Percentiles rank a stretch among this genome's conserved stretches.
phyloP scores from a whole-genome alignment of 1,140 invertebrate species.

The Zaprionus inermis region DNA sequence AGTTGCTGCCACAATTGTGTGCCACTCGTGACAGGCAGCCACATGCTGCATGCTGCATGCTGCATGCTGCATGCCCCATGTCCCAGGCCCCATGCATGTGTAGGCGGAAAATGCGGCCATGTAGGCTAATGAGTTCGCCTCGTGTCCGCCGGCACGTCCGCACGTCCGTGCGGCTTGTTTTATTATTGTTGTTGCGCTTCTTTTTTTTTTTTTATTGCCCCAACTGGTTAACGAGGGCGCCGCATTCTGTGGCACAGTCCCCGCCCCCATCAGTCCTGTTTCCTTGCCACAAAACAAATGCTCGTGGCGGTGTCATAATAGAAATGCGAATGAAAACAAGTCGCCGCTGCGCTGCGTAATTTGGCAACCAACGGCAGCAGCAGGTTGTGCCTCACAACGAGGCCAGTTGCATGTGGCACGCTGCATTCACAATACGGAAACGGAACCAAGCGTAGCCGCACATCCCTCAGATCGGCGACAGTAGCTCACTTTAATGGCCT shows the following conservation, averaged over 20 bases:
- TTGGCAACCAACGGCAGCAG: background rate
- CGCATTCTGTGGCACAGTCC: slow-evolving; percentile 51
- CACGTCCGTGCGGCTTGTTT: slow-evolving; percentile 27
- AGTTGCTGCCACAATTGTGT: slow-evolving; percentile 54
- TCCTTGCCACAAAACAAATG: slow-evolving; percentile 28
- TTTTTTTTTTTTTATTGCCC: slow-evolving; percentile 6
- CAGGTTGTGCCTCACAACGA: slow-evolving; percentile 20
- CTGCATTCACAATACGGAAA: background rate
- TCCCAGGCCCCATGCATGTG: slow-evolving; percentile 47
- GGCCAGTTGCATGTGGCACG: background rate
- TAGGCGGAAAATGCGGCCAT: slow-evolving; percentile 78
- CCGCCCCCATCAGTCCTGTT: background rate
- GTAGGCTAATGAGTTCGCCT: slow-evolving; percentile 78
- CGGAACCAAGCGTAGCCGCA: background rate
- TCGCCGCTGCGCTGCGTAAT: slow-evolving; percentile 4
- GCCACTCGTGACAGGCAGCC: slow-evolving; percentile 50
- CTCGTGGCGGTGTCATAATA: slow-evolving; percentile 55
- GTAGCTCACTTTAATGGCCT: background rate
- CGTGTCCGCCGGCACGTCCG: slow-evolving; percentile 19
- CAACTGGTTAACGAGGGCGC: slow-evolving; percentile 48
- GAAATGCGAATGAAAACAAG: slow-evolving; percentile 40
- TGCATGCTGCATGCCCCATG: slow-evolving; percentile 14
- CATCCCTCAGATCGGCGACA: background rate
- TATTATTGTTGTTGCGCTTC: slow-evolving; percentile 41
- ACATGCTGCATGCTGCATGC: slow-evolving; percentile 30